phyloP scores from a whole-genome alignment of 2,113 vertebrate genomes.

The Danionella cerebrum region DNA sequence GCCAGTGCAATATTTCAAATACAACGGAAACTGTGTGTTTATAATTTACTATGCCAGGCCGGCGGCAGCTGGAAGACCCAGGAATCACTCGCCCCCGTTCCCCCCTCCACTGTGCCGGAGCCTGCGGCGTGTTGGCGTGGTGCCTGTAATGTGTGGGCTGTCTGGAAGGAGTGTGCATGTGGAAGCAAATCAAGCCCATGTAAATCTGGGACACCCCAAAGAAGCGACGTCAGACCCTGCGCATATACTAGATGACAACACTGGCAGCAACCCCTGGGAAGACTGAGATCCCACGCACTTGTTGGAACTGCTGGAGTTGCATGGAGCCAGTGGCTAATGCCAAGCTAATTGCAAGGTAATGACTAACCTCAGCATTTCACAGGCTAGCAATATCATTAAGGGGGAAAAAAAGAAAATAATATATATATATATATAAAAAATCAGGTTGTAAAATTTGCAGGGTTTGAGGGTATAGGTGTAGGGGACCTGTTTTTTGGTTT shows the following conservation, averaged over 20 bases:
- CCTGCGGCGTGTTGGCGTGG: constrained; percentile 55
- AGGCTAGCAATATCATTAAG: neutral
- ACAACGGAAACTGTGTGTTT: constrained; percentile 15
- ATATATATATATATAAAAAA: too few species aligned
- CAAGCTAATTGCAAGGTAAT: constrained; percentile 16
- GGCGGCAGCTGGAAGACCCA: constrained; percentile 64
- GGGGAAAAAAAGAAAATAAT: neutral
- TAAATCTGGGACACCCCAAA: constrained; percentile 56
- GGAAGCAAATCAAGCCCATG: constrained; percentile 47
- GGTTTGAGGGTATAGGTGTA: neutral
- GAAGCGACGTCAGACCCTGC: constrained; percentile 50
- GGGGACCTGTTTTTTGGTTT: too few species aligned
- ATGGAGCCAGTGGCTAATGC: constrained; percentile 16
- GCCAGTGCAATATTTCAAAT: neutral
- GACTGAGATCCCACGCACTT: constrained; percentile 37
- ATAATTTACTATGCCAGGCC: constrained; percentile 54
- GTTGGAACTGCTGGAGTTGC: constrained; percentile 22
- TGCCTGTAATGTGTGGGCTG: constrained; percentile 61
- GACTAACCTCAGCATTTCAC: neutral
- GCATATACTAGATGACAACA: constrained; percentile 29
- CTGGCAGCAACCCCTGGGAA: constrained; percentile 33
- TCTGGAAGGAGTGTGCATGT: constrained; percentile 37
- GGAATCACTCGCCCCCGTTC: constrained; percentile 64
- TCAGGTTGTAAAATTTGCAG: neutral
- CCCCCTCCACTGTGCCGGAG: constrained; percentile 56